Conservation (phyloP, 1,140 invertebrate genomes). For the Amphibalanus amphitrite region DNA sequence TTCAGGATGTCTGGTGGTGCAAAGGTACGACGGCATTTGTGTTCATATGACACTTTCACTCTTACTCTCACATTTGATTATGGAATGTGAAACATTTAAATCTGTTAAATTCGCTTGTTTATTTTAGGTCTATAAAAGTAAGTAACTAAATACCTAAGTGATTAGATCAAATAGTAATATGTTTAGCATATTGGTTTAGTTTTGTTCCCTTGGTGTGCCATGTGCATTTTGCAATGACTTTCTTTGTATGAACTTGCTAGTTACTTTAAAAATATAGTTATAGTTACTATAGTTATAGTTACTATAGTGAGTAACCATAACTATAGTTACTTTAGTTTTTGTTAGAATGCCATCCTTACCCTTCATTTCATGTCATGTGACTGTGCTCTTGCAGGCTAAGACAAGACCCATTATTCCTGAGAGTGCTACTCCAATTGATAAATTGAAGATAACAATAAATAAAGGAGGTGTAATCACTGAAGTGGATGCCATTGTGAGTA, state of each 20-base stretch:
- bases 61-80: neutral
- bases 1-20: neutral
- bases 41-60: neutral
- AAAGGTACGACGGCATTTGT: neutral
- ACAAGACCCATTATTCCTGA: neutral
- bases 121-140: neutral
- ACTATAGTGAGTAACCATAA: too few relatives aligned
- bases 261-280: too few relatives aligned
- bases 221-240: too few relatives aligned
- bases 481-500: neutral
- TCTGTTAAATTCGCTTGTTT: too few relatives aligned
- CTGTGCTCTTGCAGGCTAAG: neutral
- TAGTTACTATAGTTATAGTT: too few relatives aligned
- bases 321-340: too few relatives aligned
- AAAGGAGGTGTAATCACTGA: neutral
- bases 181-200: too few relatives aligned
- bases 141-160: neutral
- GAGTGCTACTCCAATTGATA: neutral
- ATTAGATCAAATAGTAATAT: neutral
- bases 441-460: neutral
- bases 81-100: too few relatives aligned
- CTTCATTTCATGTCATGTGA: neutral
- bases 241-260: too few relatives aligned
- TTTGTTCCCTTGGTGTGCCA: too few relatives aligned
- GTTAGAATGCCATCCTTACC: neutral